phyloP scores from a whole-genome alignment of 1,140 invertebrate species.

The Drosophila mauritiana region DNA sequence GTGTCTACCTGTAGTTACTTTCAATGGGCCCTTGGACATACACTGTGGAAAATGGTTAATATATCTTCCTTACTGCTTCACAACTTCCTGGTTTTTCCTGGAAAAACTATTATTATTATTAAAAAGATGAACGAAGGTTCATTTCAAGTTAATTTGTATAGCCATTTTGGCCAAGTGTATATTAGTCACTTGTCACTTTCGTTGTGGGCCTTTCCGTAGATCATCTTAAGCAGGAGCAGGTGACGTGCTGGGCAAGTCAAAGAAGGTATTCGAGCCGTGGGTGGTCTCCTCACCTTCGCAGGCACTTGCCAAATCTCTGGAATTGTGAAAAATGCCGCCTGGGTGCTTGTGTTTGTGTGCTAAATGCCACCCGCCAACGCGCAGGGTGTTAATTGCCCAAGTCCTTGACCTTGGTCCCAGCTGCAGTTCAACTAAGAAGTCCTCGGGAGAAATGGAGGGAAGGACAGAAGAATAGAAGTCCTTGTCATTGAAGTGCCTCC shows the following conservation, averaged over 20 bases:
- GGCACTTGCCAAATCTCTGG: slow-evolving; percentile 56
- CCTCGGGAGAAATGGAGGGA: slow-evolving; percentile 10
- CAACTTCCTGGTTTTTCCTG: background rate
- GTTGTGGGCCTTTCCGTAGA: slow-evolving; percentile 21
- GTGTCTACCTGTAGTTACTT: slow-evolving; percentile 39
- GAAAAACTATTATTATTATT: background rate
- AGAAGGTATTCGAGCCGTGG: slow-evolving; percentile 23
- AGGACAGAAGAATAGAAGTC: slow-evolving; percentile 36
- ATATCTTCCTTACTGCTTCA: no score
- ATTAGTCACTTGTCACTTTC: slow-evolving; percentile 18
- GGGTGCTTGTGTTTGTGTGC: slow-evolving; percentile 28
- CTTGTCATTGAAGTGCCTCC: slow-evolving; percentile 67
- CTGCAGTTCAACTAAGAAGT: background rate
- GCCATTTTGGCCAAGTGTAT: background rate
- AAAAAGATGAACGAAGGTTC: background rate
- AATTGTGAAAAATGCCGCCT: slow-evolving; percentile 28
- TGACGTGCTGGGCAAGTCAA: slow-evolving; percentile 32
- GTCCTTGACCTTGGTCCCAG: slow-evolving; percentile 54
- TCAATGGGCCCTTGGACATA: background rate
- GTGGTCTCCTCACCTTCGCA: slow-evolving; percentile 57
- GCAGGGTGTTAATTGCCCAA: slow-evolving; percentile 59
- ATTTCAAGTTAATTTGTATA: background rate
- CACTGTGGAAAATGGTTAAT: slow-evolving; percentile 4
- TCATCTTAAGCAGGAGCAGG: slow-evolving; percentile 16
- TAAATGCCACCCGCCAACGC: slow-evolving; percentile 38